Evolutionary conservation across 2,113 vertebrate genomes (phyloP), one percentile per base, ranked within the genome.

Genomic region (Strigops habroptila): DNA sequence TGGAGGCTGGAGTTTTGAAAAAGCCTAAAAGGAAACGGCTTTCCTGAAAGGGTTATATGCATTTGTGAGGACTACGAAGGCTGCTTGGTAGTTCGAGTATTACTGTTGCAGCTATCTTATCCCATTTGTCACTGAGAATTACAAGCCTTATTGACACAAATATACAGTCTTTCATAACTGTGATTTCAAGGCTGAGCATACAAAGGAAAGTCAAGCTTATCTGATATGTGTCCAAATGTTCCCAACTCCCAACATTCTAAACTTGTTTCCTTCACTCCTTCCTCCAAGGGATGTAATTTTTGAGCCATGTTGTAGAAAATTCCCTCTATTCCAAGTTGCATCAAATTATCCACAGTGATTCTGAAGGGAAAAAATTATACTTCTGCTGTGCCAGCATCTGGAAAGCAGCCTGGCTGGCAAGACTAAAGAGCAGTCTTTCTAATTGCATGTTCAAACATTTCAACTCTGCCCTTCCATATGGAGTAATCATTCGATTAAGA

Each of bases 271-370:
- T 94, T 75, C 69, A 37, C 70, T 88, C 83, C 48, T 16, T 93
- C 44, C 75, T 93, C 57, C 55, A 63, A 64, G 55, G 22, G 10
- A 16, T 81, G 24, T 71, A 91, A 83, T 89, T 89, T 92, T 86
- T 92, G 46, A 95, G 19, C 81, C 19, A 68, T 95, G 52, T 43
- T 88, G 82, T 70, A 93, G 59, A 90, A 95, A 86, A 96, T 64
- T 82, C 83, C 41, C 77, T 78, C 48, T 64, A 2, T 0, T 92
- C n/a, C 93, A 89, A 96, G 43, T 86, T 16, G 5, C 39, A 95
- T 92, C 44, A 86, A 95, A 96, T 90, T 92, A 96, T 60, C 86
- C 79, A 86, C 49, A 96, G 39, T 48, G 48, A 91, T 95, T 96
- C 49, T 49, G 75, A 92, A 86, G 33, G 35, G 39, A 31, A 92